Percentiles rank a stretch among this genome's conserved stretches.
Evolutionary conservation across 2,797 vertebrate species (phyloP).

Genomic region (Micrastur ruficollis): DNA sequence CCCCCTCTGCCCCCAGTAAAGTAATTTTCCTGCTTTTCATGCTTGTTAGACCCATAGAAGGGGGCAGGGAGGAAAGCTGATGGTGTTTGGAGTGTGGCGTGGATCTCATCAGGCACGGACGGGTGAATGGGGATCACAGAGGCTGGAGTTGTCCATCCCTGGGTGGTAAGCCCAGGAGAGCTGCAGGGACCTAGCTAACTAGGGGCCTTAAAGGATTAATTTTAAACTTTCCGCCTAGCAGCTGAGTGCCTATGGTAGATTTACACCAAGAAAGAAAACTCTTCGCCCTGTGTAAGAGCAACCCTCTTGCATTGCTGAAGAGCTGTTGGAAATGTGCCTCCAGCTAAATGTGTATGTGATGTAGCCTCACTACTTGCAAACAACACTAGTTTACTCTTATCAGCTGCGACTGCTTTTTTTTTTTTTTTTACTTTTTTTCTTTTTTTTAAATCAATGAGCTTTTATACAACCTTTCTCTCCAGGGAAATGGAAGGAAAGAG

Average conservation of each 20-base stretch:
- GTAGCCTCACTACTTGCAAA: background rate
- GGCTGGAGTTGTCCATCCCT: background rate
- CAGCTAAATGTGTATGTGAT: background rate
- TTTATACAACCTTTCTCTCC: constrained; percentile 1
- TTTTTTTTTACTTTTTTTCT: background rate
- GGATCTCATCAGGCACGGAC: background rate
- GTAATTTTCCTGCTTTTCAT: background rate
- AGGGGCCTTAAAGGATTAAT: background rate
- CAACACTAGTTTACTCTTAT: background rate
- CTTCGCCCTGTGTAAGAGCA: background rate
- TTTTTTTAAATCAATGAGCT: constrained; percentile 19
- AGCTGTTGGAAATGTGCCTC: background rate
- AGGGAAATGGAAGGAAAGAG: constrained; percentile 20
- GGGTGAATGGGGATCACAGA: background rate
- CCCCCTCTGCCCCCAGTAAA: background rate
- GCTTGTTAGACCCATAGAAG: background rate
- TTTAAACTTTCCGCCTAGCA: background rate
- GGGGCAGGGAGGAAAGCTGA: background rate
- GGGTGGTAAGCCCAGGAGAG: background rate
- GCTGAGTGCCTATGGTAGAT: background rate
- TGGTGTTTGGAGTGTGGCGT: accelerated
- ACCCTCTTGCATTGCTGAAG: background rate
- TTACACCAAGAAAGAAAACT: background rate
- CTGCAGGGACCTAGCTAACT: background rate
- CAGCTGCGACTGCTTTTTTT: background rate